Conservation (phyloP, 2,797 vertebrate genomes). For the Sciurus carolinensis region DNA sequence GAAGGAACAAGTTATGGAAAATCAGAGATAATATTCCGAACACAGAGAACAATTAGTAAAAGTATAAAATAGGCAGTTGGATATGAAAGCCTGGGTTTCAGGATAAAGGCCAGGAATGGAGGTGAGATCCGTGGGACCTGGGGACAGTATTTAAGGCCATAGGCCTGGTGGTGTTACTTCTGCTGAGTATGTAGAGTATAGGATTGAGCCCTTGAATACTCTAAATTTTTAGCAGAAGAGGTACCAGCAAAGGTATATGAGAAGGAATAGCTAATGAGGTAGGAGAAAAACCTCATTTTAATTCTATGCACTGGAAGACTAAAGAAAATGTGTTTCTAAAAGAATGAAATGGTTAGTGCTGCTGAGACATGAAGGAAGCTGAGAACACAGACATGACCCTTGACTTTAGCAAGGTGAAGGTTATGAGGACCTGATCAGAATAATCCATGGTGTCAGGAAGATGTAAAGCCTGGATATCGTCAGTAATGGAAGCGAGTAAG, state of each 20-base stretch:
- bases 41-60: not conserved
- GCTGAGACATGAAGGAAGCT: not conserved
- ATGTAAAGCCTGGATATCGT: not conserved
- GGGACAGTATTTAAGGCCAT: not conserved
- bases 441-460: not conserved
- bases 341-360: not conserved
- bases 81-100: not conserved
- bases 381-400: not conserved
- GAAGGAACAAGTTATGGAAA: not conserved
- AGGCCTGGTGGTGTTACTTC: not conserved
- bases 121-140: not conserved
- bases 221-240: not conserved
- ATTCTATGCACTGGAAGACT: not conserved
- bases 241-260: not conserved
- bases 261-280: not conserved
- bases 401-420: not conserved
- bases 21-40: not conserved
- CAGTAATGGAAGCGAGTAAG: not conserved
- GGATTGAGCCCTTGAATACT: not conserved
- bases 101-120: not conserved
- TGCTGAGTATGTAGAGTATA: not conserved
- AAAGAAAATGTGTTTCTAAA: not conserved
- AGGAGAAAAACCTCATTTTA: not conserved
- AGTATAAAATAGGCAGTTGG: not conserved
- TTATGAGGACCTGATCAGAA: not conserved